These are phyloP conservation scores for Petaurus breviceps DNA, from an alignment of 2,113 vertebrate genomes.

Conservation along the genomic window DNA sequence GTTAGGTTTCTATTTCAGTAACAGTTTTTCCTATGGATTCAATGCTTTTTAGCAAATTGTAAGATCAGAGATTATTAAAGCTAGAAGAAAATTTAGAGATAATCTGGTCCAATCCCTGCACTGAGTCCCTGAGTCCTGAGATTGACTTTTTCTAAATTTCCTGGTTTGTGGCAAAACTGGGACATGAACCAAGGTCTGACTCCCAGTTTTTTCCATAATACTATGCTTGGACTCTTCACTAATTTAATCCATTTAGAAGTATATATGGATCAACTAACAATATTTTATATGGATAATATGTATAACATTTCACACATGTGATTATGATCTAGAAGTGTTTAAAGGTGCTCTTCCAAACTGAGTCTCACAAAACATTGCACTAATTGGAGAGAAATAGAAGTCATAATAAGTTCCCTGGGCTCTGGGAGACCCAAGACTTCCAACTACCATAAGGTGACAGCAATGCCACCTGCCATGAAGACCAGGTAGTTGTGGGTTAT, in stretches of 20 bases:
- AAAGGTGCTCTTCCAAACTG: neutral
- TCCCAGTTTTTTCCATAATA: neutral
- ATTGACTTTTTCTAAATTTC: neutral
- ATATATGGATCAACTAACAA: neutral
- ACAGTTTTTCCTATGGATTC: slow-evolving; percentile 34
- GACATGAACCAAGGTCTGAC: neutral
- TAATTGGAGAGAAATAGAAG: neutral
- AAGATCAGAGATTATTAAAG: neutral
- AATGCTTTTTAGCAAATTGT: slow-evolving; percentile 20
- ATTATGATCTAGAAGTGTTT: neutral
- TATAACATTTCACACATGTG: neutral
- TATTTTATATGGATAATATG: neutral
- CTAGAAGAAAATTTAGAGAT: neutral
- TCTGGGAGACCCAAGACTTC: neutral
- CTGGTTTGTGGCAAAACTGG: neutral
- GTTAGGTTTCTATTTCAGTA: slow-evolving; percentile 8
- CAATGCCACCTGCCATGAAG: neutral
- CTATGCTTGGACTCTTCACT: neutral
- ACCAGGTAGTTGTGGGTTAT: neutral
- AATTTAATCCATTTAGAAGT: neutral
- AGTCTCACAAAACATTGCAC: neutral
- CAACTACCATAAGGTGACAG: neutral
- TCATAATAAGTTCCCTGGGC: neutral
- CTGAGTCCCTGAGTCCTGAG: neutral
- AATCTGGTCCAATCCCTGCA: neutral